phyloP scores from a whole-genome alignment of 2,888 invertebrate genomes.

The Choristoneura rosaceana region DNA sequence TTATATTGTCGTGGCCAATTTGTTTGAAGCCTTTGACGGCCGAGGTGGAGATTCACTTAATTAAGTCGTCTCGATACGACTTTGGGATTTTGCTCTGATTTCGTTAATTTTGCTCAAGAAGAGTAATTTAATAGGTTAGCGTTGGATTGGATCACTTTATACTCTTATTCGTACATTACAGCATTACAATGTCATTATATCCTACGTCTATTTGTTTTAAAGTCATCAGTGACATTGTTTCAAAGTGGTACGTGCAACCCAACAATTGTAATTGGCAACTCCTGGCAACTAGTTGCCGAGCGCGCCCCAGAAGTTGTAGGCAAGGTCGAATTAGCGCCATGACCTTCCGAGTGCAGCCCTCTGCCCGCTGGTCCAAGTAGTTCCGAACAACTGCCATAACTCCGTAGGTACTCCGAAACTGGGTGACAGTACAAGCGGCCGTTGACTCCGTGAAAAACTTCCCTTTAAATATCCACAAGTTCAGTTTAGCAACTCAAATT shows the following conservation, averaged over 20 bases:
- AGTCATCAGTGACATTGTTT: slow-evolving; percentile 6
- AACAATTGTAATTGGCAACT: slow-evolving; percentile 58
- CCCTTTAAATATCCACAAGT: slow-evolving; percentile 85
- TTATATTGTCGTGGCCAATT: slow-evolving; percentile 82
- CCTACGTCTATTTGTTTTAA: background rate
- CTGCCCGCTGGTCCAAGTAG: slow-evolving; percentile 79
- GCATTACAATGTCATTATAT: background rate
- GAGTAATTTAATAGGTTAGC: slow-evolving; percentile 44
- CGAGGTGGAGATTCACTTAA: slow-evolving; percentile 73
- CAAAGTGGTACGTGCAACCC: slow-evolving; percentile 48
- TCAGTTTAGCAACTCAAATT: slow-evolving; percentile 85
- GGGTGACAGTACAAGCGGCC: slow-evolving; percentile 84
- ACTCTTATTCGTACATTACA: slow-evolving; percentile 22
- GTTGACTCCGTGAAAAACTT: slow-evolving; percentile 86
- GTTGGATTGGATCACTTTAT: slow-evolving; percentile 44
- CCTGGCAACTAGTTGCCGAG: slow-evolving; percentile 49
- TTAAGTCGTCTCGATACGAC: slow-evolving; percentile 63
- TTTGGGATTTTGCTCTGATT: slow-evolving; percentile 54
- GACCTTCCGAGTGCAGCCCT: slow-evolving; percentile 81
- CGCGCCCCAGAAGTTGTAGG: slow-evolving; percentile 67
- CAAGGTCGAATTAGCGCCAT: slow-evolving; percentile 84
- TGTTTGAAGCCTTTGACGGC: slow-evolving; percentile 81
- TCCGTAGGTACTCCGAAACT: slow-evolving; percentile 83
- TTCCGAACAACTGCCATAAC: slow-evolving; percentile 85
- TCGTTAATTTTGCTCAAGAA: slow-evolving; percentile 49